Evolutionary conservation across 2,797 vertebrate genomes (phyloP), one percentile per base, ranked within the genome.

Genomic region (Centroberyx gerrardi): DNA sequence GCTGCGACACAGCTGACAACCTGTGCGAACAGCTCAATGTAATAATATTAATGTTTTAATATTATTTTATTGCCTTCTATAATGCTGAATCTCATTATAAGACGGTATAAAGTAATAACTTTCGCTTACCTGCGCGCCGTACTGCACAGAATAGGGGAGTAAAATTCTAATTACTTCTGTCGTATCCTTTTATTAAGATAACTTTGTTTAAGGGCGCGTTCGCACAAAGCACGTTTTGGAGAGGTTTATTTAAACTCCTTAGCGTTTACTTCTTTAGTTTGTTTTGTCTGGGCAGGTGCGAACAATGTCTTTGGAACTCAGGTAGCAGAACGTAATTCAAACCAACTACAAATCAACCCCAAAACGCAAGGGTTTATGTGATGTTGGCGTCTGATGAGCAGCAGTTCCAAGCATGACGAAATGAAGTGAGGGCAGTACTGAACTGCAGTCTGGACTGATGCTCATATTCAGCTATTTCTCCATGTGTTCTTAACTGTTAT

Each of bases 161-260:
- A 42, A 74, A 78, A 74, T 80, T 65, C 15, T 62, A 76, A 86
- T 90, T 76, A 60, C 52, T 72, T 81, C 55, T 71, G 44, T 66
- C 56, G 9, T 65, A 27, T 70, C 60, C 3, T 67, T 70, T 80
- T 29, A 78, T 71, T 74, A 44, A 52, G 40, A 76, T 58, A 38
- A 58, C 22, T 48, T 9, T 66, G 22, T 53, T 68, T 36, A 5
- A 60, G 28, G 8, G 17, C 13, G 14, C 8, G 36, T 65, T 68
- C 27, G n/a, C 1, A 0, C 53, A 0, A 2, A 2, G 13, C 3
- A 2, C 8, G 38, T n/a, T 59, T 53, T 54, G 29, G 5, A 52
- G 72, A 75, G 27, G 44, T 58, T 40, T 46, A 56, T 65, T 79
- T 60, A 77, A 22, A 55, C 18, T n/a, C 14, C 28, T 27, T 40